phyloP scores from a whole-genome alignment of 2,888 invertebrate genomes.

The Noctua janthina region DNA sequence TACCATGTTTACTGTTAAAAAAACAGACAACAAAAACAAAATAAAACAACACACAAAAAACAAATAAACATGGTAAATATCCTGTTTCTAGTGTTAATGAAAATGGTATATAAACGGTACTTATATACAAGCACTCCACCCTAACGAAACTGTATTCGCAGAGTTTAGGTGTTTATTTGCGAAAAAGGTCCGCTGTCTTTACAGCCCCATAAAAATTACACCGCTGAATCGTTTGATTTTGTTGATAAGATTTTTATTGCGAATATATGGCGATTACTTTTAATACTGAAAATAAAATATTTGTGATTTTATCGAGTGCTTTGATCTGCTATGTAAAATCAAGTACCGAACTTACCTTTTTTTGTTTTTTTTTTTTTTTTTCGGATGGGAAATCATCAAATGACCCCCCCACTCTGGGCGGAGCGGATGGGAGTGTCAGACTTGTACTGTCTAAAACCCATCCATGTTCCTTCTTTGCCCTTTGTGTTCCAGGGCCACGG shows the following conservation, averaged over 20 bases:
- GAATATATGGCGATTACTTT: constrained; percentile 76
- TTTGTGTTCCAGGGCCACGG: too few species aligned
- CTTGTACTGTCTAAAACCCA: too few species aligned
- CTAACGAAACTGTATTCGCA: constrained; percentile 47
- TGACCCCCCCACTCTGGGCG: too few species aligned
- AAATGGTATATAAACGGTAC: constrained; percentile 13
- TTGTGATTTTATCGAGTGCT: constrained; percentile 41
- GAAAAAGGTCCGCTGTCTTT: constrained; percentile 77
- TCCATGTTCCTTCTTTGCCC: too few species aligned
- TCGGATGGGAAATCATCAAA: too few species aligned
- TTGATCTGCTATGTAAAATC: constrained; percentile 6
- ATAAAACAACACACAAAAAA: too few species aligned
- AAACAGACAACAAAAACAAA: too few species aligned
- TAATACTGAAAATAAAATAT: constrained; percentile 68
- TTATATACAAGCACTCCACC: constrained; percentile 30
- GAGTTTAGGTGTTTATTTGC: constrained; percentile 64
- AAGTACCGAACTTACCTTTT: neutral
- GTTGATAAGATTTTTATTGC: constrained; percentile 79
- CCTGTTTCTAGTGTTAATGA: too few species aligned
- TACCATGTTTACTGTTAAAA: too few species aligned
- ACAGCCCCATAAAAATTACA: constrained; percentile 81
- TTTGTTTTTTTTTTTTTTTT: too few species aligned
- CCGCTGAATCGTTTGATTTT: constrained; percentile 81
- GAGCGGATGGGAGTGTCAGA: too few species aligned
- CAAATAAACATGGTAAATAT: too few species aligned